These are phyloP conservation scores for Trissolcus basalis DNA, from an alignment of 1,140 invertebrate species.

Conservation along the genomic window DNA sequence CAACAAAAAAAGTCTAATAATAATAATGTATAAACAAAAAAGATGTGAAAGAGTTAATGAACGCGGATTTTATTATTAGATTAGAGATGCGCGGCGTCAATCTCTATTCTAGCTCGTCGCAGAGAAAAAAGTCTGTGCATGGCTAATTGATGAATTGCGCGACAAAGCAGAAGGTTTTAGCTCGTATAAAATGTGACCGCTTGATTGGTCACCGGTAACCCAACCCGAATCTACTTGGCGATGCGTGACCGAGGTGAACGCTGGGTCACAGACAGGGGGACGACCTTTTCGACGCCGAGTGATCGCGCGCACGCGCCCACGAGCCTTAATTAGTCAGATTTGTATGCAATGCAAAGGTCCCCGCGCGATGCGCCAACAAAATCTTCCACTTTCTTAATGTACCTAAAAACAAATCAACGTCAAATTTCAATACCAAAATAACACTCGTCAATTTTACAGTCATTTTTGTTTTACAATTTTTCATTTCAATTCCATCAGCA, in stretches of 20 bases:
- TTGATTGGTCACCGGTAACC: slow-evolving; percentile 61
- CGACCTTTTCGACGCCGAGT: slow-evolving; percentile 58
- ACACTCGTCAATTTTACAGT: too few species aligned
- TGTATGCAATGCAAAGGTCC: slow-evolving; percentile 41
- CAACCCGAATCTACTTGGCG: slow-evolving; percentile 57
- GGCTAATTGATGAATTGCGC: slow-evolving; percentile 55
- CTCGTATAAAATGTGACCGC: slow-evolving; percentile 54
- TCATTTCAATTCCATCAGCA: too few species aligned
- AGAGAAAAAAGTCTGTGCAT: slow-evolving; percentile 32
- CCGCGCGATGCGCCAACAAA: not conserved
- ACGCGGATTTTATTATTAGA: slow-evolving; percentile 40
- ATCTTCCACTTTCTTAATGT: slow-evolving; percentile 18
- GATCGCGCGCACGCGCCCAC: slow-evolving; percentile 56
- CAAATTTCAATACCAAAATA: not conserved
- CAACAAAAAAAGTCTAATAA: too few species aligned
- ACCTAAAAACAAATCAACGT: not conserved
- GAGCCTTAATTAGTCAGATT: slow-evolving; percentile 48
- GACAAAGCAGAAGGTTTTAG: slow-evolving; percentile 52
- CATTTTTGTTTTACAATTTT: too few species aligned
- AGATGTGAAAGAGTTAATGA: not conserved
- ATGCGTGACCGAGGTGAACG: slow-evolving; percentile 59
- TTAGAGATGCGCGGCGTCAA: slow-evolving; percentile 36
- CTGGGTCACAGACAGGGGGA: slow-evolving; percentile 55
- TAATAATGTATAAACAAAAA: too few species aligned
- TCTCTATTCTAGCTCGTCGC: slow-evolving; percentile 35